Percentiles rank a stretch among this genome's conserved stretches.
These are phyloP conservation scores for Calliopum simillimum DNA, from an alignment of 2,888 invertebrate species.

Conservation along the genomic window DNA sequence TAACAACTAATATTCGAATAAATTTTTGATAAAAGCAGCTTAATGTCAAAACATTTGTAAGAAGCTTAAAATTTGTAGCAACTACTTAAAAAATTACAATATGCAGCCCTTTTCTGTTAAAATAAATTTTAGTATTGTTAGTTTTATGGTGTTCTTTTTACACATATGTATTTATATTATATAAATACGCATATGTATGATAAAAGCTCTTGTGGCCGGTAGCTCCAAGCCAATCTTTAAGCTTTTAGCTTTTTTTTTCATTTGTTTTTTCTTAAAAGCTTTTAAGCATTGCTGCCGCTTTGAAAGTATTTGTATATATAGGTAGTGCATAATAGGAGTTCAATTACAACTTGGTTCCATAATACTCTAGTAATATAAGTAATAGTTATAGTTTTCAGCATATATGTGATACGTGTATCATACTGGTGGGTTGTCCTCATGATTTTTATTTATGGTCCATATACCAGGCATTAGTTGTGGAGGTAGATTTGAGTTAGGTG, in stretches of 20 bases:
- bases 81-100: too few relatives aligned
- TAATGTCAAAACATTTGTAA: too few relatives aligned
- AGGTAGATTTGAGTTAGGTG: conserved; percentile 65
- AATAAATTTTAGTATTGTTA: too few relatives aligned
- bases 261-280: not conserved
- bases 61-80: too few relatives aligned
- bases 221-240: not conserved
- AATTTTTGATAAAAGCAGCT: too few relatives aligned
- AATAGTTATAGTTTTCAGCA: not conserved
- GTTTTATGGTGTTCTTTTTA: too few relatives aligned
- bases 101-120: too few relatives aligned
- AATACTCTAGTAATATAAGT: not conserved
- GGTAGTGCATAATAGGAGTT: not conserved
- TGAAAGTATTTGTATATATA: not conserved
- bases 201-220: too few relatives aligned
- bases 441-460: conserved; percentile 64
- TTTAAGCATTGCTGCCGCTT: not conserved
- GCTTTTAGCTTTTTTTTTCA: not conserved
- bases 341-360: conserved; percentile 4
- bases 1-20: too few relatives aligned
- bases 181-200: too few relatives aligned
- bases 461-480: conserved; percentile 65
- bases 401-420: not conserved
- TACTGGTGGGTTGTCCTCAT: conserved; percentile 53
- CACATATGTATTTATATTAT: too few relatives aligned